A percentile compares a stretch with the other conserved stretches of the same genome.
phyloP scores from a whole-genome alignment of 2,113 vertebrate genomes.

The Cynoglossus semilaevis region DNA sequence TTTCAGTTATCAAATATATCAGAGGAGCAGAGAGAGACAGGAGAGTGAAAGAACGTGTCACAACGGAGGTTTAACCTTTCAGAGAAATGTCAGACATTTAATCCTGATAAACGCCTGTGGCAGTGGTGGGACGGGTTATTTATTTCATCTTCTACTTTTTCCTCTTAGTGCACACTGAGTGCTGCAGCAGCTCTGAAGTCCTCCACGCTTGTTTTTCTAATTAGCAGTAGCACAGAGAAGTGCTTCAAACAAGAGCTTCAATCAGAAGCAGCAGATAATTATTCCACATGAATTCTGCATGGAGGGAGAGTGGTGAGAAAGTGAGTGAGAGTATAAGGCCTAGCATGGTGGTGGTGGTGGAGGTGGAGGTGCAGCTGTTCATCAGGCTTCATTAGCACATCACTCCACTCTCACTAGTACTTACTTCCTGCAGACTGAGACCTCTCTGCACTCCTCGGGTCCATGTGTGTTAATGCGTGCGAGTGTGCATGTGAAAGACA shows the following conservation, averaged over 20 bases:
- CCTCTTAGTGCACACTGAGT: constrained; percentile 15
- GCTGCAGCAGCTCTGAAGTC: constrained; percentile 19
- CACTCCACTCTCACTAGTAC: constrained; percentile 27
- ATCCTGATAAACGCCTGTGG: constrained; percentile 9
- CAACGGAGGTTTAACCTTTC: background rate
- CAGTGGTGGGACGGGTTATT: constrained; percentile 4
- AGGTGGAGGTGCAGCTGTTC: constrained; percentile 39
- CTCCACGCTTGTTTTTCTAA: constrained; percentile 14
- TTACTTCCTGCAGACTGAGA: constrained; percentile 22
- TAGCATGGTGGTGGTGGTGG: background rate
- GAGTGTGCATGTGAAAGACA: constrained; percentile 43
- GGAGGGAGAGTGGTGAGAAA: constrained; percentile 4
- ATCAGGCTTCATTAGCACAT: constrained; percentile 51
- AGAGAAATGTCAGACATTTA: background rate
- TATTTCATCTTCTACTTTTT: background rate
- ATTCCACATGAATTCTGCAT: constrained; percentile 48
- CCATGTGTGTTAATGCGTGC: constrained; percentile 1
- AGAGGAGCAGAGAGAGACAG: no score
- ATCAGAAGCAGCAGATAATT: constrained; percentile 48
- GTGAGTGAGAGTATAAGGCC: constrained; percentile 1
- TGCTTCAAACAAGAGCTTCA: constrained; percentile 33
- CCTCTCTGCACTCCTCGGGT: constrained; percentile 41
- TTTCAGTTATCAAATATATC: no score
- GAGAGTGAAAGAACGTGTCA: background rate
- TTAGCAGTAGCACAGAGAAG: constrained; percentile 32